Percentiles rank a stretch among this genome's conserved stretches.
Conservation (phyloP, 2,797 vertebrate genomes). For the Tolypeutes matacus region DNA sequence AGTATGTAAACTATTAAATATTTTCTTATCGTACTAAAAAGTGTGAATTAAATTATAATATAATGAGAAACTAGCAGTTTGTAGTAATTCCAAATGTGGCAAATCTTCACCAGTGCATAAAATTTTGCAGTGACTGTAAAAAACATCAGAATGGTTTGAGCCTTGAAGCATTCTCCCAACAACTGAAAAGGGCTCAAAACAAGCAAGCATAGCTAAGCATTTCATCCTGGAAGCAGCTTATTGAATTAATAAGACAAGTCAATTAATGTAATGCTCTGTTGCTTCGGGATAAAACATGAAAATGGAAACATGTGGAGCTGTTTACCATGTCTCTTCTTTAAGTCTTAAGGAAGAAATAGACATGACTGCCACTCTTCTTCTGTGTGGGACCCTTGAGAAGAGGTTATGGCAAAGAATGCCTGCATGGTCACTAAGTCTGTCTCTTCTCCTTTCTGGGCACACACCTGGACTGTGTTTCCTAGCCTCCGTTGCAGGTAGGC, state of each 20-base stretch:
- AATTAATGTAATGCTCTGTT: constrained; percentile 91
- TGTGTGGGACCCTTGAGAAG: neutral
- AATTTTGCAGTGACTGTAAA: constrained; percentile 88
- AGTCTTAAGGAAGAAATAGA: constrained; percentile 76
- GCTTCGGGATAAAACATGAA: constrained; percentile 89
- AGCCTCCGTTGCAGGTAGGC: neutral
- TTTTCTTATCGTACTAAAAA: constrained; percentile 86
- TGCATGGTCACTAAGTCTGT: no score
- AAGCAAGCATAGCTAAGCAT: constrained; percentile 88
- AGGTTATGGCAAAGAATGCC: neutral
- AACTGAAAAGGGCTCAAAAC: constrained; percentile 86
- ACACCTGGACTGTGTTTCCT: neutral
- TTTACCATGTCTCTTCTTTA: constrained; percentile 85
- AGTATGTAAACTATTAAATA: constrained; percentile 83
- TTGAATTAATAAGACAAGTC: constrained; percentile 92
- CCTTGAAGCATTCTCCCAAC: constrained; percentile 87
- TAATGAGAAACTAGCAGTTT: constrained; percentile 87
- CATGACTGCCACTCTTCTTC: neutral
- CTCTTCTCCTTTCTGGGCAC: neutral
- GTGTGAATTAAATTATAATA: constrained; percentile 89
- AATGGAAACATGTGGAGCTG: constrained; percentile 87
- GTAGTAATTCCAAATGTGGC: constrained; percentile 87
- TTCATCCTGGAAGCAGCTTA: constrained; percentile 90
- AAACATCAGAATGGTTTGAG: constrained; percentile 87
- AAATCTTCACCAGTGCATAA: constrained; percentile 87